Evolutionary conservation across 2,888 invertebrate genomes (phyloP).

Genomic region (Standfussiana lucernea): DNA sequence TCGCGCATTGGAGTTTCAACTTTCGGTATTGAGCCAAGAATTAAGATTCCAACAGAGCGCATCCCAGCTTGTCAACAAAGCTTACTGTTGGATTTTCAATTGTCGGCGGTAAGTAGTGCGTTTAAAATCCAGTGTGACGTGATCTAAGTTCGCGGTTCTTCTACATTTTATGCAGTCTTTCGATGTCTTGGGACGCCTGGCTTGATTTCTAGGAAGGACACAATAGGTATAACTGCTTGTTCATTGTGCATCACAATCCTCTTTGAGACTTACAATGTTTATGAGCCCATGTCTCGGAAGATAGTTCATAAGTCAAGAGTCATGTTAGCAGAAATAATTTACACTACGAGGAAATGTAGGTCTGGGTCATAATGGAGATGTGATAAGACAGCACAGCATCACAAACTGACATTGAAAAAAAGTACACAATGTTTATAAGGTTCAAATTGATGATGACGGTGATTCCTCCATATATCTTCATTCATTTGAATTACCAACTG

Average conservation of each 20-base stretch:
- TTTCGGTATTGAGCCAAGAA: neutral
- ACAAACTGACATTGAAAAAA: neutral
- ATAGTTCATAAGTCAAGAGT: neutral
- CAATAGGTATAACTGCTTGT: neutral
- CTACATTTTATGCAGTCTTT: neutral
- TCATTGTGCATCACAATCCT: neutral
- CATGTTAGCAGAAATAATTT: conserved; percentile 2
- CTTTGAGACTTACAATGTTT: conserved; percentile 19
- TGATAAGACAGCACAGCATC: conserved; percentile 1
- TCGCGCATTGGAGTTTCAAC: neutral
- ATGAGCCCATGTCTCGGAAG: neutral
- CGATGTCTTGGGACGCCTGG: neutral
- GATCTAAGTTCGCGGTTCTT: neutral
- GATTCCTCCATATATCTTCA: neutral
- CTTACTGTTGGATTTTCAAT: neutral
- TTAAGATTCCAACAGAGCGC: neutral
- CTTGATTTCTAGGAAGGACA: conserved; percentile 3
- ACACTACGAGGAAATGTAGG: neutral
- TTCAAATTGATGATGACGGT: neutral
- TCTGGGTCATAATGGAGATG: neutral
- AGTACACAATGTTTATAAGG: neutral
- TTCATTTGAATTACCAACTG: neutral
- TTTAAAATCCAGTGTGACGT: neutral
- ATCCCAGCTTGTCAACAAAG: neutral
- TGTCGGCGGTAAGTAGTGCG: neutral